Evolutionary conservation across 2,797 vertebrate species (phyloP), one percentile per base, ranked within the genome.

Genomic region (Catostomus latipinnis): DNA sequence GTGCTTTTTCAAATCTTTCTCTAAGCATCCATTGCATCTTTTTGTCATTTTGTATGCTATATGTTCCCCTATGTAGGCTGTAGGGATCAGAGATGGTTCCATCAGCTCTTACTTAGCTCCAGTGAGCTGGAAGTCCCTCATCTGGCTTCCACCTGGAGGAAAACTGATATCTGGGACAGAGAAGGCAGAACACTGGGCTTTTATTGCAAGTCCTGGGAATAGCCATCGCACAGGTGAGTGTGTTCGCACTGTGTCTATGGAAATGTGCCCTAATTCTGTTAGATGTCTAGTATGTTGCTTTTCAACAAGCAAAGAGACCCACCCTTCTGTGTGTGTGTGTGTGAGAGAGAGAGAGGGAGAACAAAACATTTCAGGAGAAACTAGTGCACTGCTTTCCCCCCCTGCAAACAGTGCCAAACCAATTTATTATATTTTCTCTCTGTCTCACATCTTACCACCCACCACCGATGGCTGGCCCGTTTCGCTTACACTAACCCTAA

Each of bases 401-500:
- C 88, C 86, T 88, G 84, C 90, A 84, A 88, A 73, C 76, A 74
- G 74, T 53, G 80, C 87, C 74, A 74, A 68, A 85, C 89, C 85
- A 90, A 92, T 92, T 91, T 89, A 93, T 92, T 89, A 88, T 84
- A 86, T 82, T 74, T 79, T 78, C 63, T 67, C 11, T 52, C 58
- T 16, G 54, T 58, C 63, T 81, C 58, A 1, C 62, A 78, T 57
- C 61, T 48, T 79, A 70, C 60, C 75, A 60, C 65, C 43, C 58
- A 82, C 68, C 53, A 16, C 65, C 76, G 80, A 68, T 77, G 73
- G 69, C 48, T 4, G 6, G 50, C 60, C 22, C 46, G 49, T 45
- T 74, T 78, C 46, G 49, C 49, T 74, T 78, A 63, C 65, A 5
- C 18, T 74, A 63, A 85, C 82, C 73, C 83, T 69, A 73, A 81